phyloP scores from a whole-genome alignment of 2,888 invertebrate species.

The Drosophila vallismaia region DNA sequence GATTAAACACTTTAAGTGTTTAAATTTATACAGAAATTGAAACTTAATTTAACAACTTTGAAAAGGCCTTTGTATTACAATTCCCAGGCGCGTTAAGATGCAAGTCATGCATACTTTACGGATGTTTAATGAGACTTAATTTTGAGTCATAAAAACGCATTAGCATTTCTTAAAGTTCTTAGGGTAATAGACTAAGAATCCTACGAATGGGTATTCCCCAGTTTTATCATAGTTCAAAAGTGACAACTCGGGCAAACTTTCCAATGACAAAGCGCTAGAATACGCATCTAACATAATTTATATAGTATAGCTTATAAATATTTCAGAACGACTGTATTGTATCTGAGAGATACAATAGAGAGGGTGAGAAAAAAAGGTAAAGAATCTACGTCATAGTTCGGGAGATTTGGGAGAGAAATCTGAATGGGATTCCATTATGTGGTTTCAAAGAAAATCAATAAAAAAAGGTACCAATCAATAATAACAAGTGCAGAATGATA shows the following conservation, averaged over 20 bases:
- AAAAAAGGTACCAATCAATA: constrained; percentile 38
- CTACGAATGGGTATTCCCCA: constrained; percentile 14
- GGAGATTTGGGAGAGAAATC: not conserved
- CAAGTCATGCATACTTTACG: constrained; percentile 1
- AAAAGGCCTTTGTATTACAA: not conserved
- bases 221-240: constrained; percentile 11
- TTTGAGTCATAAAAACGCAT: not conserved
- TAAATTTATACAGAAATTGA: not conserved
- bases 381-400: constrained; percentile 15
- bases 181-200: constrained; percentile 4
- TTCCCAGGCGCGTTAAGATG: not conserved
- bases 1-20: not conserved
- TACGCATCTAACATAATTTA: constrained; percentile 27
- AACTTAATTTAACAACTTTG: not conserved
- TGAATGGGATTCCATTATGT: constrained; percentile 17
- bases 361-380: not conserved
- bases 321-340: constrained; percentile 20
- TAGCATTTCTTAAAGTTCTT: constrained; percentile 13
- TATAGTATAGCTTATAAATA: constrained; percentile 20
- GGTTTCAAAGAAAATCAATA: constrained; percentile 10
- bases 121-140: not conserved
- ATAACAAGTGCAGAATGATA: constrained; percentile 32
- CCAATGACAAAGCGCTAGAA: constrained; percentile 30
- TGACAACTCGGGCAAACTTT: constrained; percentile 8
- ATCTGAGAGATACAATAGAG: not conserved